A percentile compares a stretch with the other conserved stretches of the same genome.
These are phyloP conservation scores for Elymnias hypermnestra DNA, from an alignment of 1,140 invertebrate genomes.

Conservation along the genomic window DNA sequence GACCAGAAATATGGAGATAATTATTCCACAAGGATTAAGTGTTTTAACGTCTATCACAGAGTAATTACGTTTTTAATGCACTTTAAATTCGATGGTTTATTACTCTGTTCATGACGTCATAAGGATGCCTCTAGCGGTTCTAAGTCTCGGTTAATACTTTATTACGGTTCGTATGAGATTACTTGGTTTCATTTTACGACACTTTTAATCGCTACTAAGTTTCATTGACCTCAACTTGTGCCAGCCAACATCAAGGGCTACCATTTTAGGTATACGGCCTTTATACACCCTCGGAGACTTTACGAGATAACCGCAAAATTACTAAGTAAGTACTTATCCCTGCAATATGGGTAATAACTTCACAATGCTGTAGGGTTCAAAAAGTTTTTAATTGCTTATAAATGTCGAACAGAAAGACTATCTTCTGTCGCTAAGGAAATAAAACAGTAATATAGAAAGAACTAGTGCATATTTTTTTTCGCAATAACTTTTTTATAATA, in stretches of 20 bases:
- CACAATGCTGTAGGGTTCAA: neutral
- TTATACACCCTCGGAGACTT: slow-evolving; percentile 5
- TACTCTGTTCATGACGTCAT: slow-evolving; percentile 20
- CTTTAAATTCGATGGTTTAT: slow-evolving; percentile 21
- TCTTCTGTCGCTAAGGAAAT: too few species aligned
- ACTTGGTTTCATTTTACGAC: slow-evolving; percentile 46
- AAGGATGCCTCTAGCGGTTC: slow-evolving; percentile 21
- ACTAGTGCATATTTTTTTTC: too few species aligned
- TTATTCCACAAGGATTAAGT: neutral
- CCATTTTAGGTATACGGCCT: slow-evolving; percentile 6
- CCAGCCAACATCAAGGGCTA: slow-evolving; percentile 7
- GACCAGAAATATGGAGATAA: neutral
- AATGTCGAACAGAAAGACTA: neutral
- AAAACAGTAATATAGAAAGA: too few species aligned
- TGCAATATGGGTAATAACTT: neutral
- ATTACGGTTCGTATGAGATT: slow-evolving; percentile 51
- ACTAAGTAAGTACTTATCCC: neutral
- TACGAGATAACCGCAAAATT: slow-evolving; percentile 6
- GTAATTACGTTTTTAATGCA: slow-evolving; percentile 9
- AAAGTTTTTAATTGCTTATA: slow-evolving; percentile 1
- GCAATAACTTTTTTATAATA: too few species aligned
- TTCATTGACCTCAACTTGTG: slow-evolving; percentile 28
- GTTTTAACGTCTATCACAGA: slow-evolving; percentile 2
- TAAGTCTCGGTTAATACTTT: slow-evolving; percentile 44
- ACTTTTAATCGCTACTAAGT: slow-evolving; percentile 55